A percentile compares a stretch with the other conserved stretches of the same genome.
phyloP scores from a whole-genome alignment of 2,113 vertebrate genomes.

The Siniperca chuatsi region DNA sequence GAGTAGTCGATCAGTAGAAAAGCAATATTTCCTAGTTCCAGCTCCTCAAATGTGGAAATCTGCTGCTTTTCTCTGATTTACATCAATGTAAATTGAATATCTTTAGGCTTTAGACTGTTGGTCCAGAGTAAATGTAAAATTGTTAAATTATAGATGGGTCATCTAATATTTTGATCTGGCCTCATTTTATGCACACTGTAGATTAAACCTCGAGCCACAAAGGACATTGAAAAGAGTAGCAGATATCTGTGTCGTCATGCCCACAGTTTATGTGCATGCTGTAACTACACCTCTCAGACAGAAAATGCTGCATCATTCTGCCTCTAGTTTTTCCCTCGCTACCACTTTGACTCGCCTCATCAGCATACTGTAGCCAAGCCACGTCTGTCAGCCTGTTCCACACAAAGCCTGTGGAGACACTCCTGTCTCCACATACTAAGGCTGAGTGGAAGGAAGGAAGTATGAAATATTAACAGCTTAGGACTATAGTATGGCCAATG shows the following conservation, averaged over 20 bases:
- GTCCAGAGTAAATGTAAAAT: background rate
- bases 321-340: background rate
- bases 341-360: slow-evolving; percentile 9
- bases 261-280: background rate
- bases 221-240: background rate
- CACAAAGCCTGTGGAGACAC: slow-evolving; percentile 48
- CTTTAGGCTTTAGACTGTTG: background rate
- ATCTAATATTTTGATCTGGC: background rate
- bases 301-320: slow-evolving; percentile 25
- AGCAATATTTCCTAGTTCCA: background rate
- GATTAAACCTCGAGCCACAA: background rate
- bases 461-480: slow-evolving; percentile 77
- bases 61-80: background rate
- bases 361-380: slow-evolving; percentile 12
- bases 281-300: background rate
- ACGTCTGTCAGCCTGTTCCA: slow-evolving; percentile 10
- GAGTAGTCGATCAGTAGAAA: background rate
- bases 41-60: background rate
- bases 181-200: background rate
- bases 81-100: background rate
- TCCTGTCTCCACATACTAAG: slow-evolving; percentile 41
- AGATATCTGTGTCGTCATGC: background rate
- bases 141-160: background rate
- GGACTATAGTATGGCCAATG: slow-evolving; percentile 60
- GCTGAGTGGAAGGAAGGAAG: slow-evolving; percentile 51